Evolutionary conservation across 2,888 invertebrate genomes (phyloP).

Genomic region (Chalcis sispes): DNA sequence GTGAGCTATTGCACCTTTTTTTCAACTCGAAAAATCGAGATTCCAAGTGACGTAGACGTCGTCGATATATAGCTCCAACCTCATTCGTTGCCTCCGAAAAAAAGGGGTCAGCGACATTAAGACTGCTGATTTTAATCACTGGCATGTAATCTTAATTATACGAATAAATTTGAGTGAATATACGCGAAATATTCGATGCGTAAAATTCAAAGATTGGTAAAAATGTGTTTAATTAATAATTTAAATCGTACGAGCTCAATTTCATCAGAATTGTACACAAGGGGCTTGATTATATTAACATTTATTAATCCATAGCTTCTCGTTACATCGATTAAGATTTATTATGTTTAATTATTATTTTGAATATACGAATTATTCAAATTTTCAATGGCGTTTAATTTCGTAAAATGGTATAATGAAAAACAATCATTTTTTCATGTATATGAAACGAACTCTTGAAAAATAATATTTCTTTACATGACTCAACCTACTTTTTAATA

Average conservation of each 20-base stretch:
- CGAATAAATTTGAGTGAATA: constrained; percentile 29
- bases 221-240: constrained; percentile 20
- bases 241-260: not conserved
- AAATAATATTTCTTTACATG: no score
- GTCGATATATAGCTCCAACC: no score
- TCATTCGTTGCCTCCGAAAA: constrained; percentile 57
- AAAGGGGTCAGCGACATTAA: constrained; percentile 61
- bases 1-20: constrained; percentile 23
- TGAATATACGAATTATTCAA: no score
- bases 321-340: constrained; percentile 31
- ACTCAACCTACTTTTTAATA: no score
- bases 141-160: constrained; percentile 33
- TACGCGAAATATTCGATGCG: constrained; percentile 35
- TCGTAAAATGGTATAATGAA: no score
- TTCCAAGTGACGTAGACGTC: constrained; percentile 40
- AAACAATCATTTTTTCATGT: no score
- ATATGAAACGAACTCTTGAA: no score
- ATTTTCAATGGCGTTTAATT: constrained; percentile 8
- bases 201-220: not conserved
- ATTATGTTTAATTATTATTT: no score
- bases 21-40: constrained; percentile 16
- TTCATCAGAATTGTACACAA: constrained; percentile 13
- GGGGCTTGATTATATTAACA: constrained; percentile 36
- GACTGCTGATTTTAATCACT: constrained; percentile 35
- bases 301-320: not conserved